Evolutionary conservation across 2,888 invertebrate species (phyloP).

Genomic region (Achlya flavicornis): DNA sequence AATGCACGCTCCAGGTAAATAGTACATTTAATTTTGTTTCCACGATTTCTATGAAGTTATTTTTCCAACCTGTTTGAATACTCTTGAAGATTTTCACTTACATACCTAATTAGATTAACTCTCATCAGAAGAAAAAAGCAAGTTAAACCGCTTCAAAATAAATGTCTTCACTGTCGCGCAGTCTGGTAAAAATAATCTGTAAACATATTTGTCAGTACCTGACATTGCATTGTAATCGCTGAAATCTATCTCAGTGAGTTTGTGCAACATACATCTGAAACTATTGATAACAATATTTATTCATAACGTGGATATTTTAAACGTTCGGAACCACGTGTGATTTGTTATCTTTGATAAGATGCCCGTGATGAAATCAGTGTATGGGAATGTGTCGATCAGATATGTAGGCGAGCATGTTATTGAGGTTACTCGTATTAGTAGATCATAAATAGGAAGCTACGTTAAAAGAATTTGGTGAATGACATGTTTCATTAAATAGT

Average conservation of each 20-base stretch:
- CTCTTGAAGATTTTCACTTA: neutral
- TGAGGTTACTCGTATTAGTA: conserved; percentile 22
- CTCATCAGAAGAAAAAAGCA: no score
- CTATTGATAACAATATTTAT: neutral
- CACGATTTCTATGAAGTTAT: conserved; percentile 3
- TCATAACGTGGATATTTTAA: neutral
- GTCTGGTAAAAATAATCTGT: neutral
- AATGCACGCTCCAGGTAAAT: conserved; percentile 56
- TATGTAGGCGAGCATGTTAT: conserved; percentile 27
- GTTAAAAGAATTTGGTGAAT: neutral
- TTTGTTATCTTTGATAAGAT: conserved; percentile 20
- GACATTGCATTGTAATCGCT: neutral
- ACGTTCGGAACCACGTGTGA: conserved; percentile 14
- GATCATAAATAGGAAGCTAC: neutral
- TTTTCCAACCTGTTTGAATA: neutral
- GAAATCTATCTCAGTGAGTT: neutral
- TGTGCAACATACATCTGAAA: neutral
- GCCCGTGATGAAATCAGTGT: neutral
- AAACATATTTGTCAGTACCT: neutral
- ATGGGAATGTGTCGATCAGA: neutral
- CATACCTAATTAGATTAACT: no score
- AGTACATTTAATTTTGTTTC: conserved; percentile 13
- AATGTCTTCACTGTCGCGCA: neutral
- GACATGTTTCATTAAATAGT: neutral
- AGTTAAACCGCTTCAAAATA: no score